These are phyloP conservation scores for Rhinoraja longicauda DNA, from an alignment of 2,797 vertebrate species.

Conservation along the genomic window DNA sequence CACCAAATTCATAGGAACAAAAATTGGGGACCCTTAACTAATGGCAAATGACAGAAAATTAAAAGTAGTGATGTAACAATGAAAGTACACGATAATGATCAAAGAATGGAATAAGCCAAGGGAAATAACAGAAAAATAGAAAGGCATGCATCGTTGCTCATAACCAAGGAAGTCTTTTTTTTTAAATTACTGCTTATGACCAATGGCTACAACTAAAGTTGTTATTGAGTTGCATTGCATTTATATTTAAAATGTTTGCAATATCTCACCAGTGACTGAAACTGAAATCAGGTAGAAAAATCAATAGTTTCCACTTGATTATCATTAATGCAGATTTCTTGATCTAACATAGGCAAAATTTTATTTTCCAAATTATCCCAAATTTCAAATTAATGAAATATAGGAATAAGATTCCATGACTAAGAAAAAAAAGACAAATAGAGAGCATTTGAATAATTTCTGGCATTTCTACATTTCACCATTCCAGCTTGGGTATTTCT, in stretches of 20 bases:
- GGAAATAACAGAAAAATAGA: neutral
- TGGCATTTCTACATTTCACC: neutral
- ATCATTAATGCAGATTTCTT: conserved; percentile 19
- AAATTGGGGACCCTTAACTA: neutral
- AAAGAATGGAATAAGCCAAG: neutral
- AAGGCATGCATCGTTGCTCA: neutral
- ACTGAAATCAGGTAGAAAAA: conserved; percentile 5
- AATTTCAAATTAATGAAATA: conserved; percentile 8
- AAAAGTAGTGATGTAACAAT: neutral
- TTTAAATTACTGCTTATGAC: neutral
- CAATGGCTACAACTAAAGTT: neutral
- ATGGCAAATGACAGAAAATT: neutral
- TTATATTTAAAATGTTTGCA: neutral
- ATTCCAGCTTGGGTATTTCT: conserved; percentile 44
- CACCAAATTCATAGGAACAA: neutral
- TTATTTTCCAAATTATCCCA: conserved; percentile 10
- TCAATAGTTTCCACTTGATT: conserved; percentile 17
- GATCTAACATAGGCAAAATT: neutral
- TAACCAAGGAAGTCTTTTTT: neutral
- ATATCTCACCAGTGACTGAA: neutral
- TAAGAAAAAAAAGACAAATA: conserved; percentile 10
- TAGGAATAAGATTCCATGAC: neutral
- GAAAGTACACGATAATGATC: neutral
- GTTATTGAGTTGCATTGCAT: neutral
- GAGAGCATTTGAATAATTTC: conserved; percentile 5